Evolutionary conservation across 2,888 invertebrate species (phyloP).

Genomic region (Macrostomum cliftonense): DNA sequence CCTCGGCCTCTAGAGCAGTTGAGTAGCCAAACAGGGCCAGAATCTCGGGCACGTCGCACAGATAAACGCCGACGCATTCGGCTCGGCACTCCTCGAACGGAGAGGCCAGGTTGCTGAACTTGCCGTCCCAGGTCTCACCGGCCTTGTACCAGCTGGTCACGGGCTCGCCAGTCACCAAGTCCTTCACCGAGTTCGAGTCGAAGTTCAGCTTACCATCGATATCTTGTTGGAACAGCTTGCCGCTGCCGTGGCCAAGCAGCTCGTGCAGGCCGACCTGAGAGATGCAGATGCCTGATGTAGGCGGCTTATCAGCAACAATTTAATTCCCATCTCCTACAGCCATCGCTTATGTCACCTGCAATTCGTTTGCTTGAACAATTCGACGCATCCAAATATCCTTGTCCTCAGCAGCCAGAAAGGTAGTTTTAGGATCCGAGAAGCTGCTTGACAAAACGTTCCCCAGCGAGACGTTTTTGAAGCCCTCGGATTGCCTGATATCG

Average conservation of each 20-base stretch:
- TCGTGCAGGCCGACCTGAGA: conserved; percentile 73
- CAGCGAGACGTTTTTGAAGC: conserved; percentile 91
- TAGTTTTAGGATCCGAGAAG: conserved; percentile 55
- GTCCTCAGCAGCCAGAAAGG: conserved; percentile 62
- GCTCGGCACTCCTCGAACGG: conserved; percentile 90
- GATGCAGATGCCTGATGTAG: too few relatives aligned
- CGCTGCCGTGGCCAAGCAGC: conserved; percentile 81
- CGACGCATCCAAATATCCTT: conserved; percentile 57
- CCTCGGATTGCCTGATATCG: conserved; percentile 83
- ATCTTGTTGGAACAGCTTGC: conserved; percentile 61
- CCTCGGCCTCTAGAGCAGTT: conserved; percentile 52
- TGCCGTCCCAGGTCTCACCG: conserved; percentile 76
- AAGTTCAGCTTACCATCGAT: conserved; percentile 63
- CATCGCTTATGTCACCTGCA: too few relatives aligned
- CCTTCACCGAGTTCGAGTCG: conserved; percentile 44
- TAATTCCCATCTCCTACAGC: too few relatives aligned
- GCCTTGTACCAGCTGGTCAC: conserved; percentile 53
- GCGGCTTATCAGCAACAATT: too few relatives aligned
- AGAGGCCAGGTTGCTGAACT: conserved; percentile 67
- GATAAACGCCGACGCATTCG: conserved; percentile 80
- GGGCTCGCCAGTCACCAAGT: conserved; percentile 34
- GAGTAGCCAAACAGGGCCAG: conserved; percentile 49
- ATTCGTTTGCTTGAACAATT: conserved; percentile 65
- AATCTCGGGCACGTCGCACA: conserved; percentile 56
- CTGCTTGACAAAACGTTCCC: conserved; percentile 82